A percentile compares a stretch with the other conserved stretches of the same genome.
Conservation (phyloP, 2,113 vertebrate species). For the Platichthys stellatus region DNA sequence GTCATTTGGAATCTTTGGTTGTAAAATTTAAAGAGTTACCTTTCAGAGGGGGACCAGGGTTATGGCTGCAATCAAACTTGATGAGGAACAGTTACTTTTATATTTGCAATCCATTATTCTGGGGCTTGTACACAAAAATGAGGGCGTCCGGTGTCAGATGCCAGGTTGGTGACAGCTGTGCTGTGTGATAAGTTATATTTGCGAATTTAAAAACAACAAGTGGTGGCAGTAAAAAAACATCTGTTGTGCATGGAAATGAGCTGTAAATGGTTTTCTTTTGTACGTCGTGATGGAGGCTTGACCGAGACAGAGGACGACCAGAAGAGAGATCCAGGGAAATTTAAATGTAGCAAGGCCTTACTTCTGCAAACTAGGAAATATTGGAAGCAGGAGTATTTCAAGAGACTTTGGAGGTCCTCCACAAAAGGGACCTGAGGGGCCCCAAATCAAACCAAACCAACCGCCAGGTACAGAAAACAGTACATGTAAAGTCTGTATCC, state of each 20-base stretch:
- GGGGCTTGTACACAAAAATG: neutral
- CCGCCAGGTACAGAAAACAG: neutral
- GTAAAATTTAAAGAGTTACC: neutral
- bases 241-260: neutral
- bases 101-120: neutral
- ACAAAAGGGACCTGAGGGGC: too few species aligned
- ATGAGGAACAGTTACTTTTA: neutral
- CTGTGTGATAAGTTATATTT: neutral
- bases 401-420: too few species aligned
- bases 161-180: neutral
- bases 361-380: too few species aligned
- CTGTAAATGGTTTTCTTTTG: neutral
- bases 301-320: neutral
- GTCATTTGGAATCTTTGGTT: neutral
- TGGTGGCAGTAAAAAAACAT: neutral
- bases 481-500: neutral
- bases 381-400: too few species aligned
- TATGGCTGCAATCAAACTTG: slow-evolving; percentile 8
- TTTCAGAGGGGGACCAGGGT: neutral
- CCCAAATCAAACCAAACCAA: too few species aligned
- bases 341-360: too few species aligned
- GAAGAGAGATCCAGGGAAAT: neutral
- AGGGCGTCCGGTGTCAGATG: neutral
- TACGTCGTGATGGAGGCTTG: neutral
- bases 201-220: neutral